These are phyloP conservation scores for Asarcornis scutulata DNA, from an alignment of 2,113 vertebrate genomes.

Conservation along the genomic window DNA sequence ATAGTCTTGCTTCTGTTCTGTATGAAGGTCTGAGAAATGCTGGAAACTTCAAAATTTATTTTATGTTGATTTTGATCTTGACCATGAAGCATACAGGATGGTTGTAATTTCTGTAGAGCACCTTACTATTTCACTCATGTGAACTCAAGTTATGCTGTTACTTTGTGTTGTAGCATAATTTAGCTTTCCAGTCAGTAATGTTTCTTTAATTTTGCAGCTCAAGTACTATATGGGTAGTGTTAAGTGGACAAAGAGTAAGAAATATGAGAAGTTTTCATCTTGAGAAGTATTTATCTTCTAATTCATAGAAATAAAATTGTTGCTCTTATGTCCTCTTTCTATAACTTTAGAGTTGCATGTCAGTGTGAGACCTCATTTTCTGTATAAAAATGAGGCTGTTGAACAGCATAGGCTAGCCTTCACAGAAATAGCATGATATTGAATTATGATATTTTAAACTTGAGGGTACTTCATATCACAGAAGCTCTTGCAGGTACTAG, in stretches of 20 bases:
- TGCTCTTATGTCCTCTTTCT: neutral
- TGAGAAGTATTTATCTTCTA: neutral
- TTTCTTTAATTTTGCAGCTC: neutral
- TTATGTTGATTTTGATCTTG: neutral
- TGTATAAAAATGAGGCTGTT: neutral
- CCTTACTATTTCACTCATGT: neutral
- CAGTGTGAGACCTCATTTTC: neutral
- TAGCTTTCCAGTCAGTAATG: neutral
- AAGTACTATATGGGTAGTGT: neutral
- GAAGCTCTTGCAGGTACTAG: neutral
- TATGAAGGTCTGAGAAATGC: neutral
- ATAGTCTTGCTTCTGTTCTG: neutral
- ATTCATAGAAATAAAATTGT: neutral
- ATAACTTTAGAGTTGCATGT: neutral
- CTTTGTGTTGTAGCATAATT: neutral
- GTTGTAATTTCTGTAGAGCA: neutral
- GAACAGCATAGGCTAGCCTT: neutral
- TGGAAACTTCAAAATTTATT: neutral
- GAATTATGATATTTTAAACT: neutral
- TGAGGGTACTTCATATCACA: neutral
- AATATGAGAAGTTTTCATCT: neutral
- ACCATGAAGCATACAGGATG: neutral
- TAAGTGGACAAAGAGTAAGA: neutral
- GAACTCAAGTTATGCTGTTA: neutral
- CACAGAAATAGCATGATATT: neutral